Conservation (phyloP, 92 coral and sea anemone genomes). For the Bergia sp. region DNA sequence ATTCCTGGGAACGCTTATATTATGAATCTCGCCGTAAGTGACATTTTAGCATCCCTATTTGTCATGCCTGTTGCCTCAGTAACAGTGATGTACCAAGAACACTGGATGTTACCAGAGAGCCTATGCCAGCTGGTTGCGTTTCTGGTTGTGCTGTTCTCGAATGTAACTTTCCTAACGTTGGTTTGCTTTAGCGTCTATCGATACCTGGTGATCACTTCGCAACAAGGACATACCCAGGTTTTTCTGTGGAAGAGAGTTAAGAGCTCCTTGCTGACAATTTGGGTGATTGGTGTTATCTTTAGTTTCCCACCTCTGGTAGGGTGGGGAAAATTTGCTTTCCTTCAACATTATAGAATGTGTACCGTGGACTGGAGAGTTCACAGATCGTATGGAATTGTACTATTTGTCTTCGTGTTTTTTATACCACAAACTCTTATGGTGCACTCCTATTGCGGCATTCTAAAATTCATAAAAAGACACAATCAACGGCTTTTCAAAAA, state of each 20-base stretch:
- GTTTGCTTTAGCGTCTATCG: constrained; percentile 71
- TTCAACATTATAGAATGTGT: constrained; percentile 63
- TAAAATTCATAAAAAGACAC: constrained; percentile 64
- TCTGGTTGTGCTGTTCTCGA: constrained; percentile 58
- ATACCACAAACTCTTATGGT: constrained; percentile 74
- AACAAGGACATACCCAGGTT: constrained; percentile 48
- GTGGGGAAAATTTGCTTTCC: constrained; percentile 58
- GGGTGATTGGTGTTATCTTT: constrained; percentile 53
- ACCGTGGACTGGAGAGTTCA: constrained; percentile 64
- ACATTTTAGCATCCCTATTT: constrained; percentile 62
- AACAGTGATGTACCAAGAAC: constrained; percentile 57
- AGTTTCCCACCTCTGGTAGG: constrained; percentile 72
- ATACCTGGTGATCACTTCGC: constrained; percentile 64
- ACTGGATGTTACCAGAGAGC: constrained; percentile 61
- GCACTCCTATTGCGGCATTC: constrained; percentile 58
- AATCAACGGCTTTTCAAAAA: constrained; percentile 48
- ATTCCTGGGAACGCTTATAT: constrained; percentile 74
- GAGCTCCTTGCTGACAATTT: constrained; percentile 53
- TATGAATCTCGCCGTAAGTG: constrained; percentile 74
- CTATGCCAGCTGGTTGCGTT: constrained; percentile 68
- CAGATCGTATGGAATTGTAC: constrained; percentile 50
- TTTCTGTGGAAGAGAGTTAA: constrained; percentile 65
- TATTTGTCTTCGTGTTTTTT: constrained; percentile 60
- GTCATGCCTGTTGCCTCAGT: constrained; percentile 68
- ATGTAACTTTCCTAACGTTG: constrained; percentile 69